Conservation (phyloP, 2,113 vertebrate genomes). For the Rostratula benghalensis region DNA sequence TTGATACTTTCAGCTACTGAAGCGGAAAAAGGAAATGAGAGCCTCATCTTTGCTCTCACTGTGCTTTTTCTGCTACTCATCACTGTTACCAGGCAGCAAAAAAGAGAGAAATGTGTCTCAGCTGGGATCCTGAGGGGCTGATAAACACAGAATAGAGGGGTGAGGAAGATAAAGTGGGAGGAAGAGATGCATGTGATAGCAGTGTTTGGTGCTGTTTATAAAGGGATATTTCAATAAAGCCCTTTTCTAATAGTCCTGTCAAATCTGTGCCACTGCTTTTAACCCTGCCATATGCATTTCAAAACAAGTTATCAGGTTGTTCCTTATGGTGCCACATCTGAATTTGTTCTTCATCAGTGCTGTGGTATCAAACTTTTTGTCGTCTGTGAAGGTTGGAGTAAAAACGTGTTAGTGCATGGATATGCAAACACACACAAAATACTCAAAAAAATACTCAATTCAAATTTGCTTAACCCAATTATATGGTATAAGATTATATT, state of each 20-base stretch:
- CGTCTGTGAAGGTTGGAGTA: neutral
- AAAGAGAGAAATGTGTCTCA: neutral
- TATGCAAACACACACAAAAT: neutral
- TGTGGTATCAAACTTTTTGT: neutral
- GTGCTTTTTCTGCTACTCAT: neutral
- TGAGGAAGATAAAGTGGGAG: neutral
- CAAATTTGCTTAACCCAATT: neutral
- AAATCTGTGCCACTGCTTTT: neutral
- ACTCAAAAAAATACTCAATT: neutral
- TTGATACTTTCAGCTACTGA: neutral
- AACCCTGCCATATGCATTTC: neutral
- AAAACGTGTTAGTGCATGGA: neutral
- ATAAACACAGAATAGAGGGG: neutral
- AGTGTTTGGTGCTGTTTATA: neutral
- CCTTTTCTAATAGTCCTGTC: neutral
- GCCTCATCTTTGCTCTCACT: neutral
- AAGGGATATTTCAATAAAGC: neutral
- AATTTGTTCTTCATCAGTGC: neutral
- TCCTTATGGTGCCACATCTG: neutral
- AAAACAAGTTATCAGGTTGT: neutral
- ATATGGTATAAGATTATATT: neutral
- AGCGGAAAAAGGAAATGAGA: neutral
- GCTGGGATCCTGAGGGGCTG: neutral
- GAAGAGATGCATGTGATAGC: neutral
- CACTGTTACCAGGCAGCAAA: neutral